Conservation (phyloP, 2,888 invertebrate genomes). For the Nasonovia ribisnigri region DNA sequence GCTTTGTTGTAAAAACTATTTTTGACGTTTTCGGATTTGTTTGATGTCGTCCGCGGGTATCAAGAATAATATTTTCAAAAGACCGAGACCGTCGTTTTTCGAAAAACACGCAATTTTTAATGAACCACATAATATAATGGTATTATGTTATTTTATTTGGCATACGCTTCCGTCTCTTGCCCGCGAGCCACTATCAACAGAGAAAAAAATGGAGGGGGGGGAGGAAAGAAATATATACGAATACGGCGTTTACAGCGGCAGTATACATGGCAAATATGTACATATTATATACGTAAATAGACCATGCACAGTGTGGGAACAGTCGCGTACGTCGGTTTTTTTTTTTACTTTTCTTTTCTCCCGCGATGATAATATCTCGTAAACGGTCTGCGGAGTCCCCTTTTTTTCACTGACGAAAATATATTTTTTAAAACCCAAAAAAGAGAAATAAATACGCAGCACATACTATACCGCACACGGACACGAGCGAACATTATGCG, state of each 20-base stretch:
- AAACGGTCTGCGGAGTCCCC: neutral
- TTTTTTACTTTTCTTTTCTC: neutral
- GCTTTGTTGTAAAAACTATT: neutral
- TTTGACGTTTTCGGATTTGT: neutral
- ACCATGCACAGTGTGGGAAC: neutral
- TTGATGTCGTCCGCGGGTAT: neutral
- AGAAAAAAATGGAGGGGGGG: no score
- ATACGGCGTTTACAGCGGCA: neutral
- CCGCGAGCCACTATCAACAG: neutral
- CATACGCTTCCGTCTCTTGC: neutral
- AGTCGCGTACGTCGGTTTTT: neutral
- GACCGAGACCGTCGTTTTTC: neutral
- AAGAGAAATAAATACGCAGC: neutral
- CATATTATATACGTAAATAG: neutral
- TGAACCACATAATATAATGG: neutral
- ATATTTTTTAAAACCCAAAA: slow-evolving; percentile 2
- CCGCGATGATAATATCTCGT: slow-evolving; percentile 2
- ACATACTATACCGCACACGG: neutral
- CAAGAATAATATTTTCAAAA: neutral
- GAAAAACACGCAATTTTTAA: neutral
- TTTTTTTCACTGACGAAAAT: neutral
- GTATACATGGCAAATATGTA: neutral
- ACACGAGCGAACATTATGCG: neutral
- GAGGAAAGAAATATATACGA: neutral
- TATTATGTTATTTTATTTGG: neutral